Evolutionary conservation across 2,797 vertebrate species (phyloP), one percentile per base, ranked within the genome.

Genomic region (Sphenodon punctatus): DNA sequence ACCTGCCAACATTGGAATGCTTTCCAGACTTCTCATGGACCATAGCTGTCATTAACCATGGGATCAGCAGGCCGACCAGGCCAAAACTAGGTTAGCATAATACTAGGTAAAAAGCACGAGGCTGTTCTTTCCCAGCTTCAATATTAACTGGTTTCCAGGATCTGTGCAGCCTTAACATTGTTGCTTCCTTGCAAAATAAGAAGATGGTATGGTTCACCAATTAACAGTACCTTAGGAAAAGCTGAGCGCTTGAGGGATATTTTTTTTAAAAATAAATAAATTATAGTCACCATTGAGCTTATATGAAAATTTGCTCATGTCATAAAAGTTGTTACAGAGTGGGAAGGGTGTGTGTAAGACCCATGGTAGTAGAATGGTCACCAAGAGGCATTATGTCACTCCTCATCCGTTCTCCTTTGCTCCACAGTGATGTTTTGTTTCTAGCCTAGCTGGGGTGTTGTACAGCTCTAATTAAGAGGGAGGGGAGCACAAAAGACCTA

Each of bases 391-490:
- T 49, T 56, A 66, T 55, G 61, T 67, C 78, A 38, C 36, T 88
- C 48, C 34, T 38, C 32, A 38, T 38, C 42, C 38, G 45, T 0
- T 0, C 38, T 66, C 43, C 34, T 60, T 69, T n/a, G n/a, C n/a
- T n/a, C n/a, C n/a, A n/a, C 85, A 80, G 65, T 51, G 78, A 60
- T 34, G 73, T 20, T 12, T 25, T 58, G 84, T 84, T 69, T 10
- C 78, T 78, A 59, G 89, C 78, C 48, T 25, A 38, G 0, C 53
- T 61, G 75, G 82, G 64, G 34, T 76, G 73, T 78, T 55, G 48
- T 58, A 16, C 14, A 1, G 4, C 34, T 80, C 82, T 67, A 87
- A 80, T 39, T 77, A 19, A 17, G 75, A 41, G 75, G 63, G 74
- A 70, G 41, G 82, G 67, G 22, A 72, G 16, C 39, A 75, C 63